A percentile compares a stretch with the other conserved stretches of the same genome.
These are phyloP conservation scores for Lepisosteus osseus DNA, from an alignment of 2,113 vertebrate genomes.

Conservation along the genomic window DNA sequence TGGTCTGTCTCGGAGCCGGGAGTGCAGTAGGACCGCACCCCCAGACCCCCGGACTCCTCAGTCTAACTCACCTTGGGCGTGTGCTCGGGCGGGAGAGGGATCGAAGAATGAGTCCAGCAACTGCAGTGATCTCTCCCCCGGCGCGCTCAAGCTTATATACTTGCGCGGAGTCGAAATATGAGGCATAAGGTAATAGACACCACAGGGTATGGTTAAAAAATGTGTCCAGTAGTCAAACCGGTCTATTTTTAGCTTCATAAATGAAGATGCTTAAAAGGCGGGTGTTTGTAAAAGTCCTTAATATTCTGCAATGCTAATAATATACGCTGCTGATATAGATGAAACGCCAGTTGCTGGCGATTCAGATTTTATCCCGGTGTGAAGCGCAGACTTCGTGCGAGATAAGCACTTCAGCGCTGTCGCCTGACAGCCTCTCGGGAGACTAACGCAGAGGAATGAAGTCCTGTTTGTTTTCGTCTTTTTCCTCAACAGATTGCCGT, in stretches of 20 bases:
- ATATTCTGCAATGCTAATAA: constrained; percentile 70
- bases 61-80: constrained; percentile 64
- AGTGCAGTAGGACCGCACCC: too few relatives aligned
- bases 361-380: constrained; percentile 20
- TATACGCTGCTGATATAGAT: constrained; percentile 66
- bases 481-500: too few relatives aligned
- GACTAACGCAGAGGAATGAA: too few relatives aligned
- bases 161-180: constrained; percentile 57
- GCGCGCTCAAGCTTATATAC: constrained; percentile 62
- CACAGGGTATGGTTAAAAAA: constrained; percentile 60
- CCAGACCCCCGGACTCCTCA: background rate
- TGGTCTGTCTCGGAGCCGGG: too few relatives aligned
- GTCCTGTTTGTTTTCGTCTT: too few relatives aligned
- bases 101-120: constrained; percentile 55
- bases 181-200: constrained; percentile 73
- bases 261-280: constrained; percentile 77
- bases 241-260: constrained; percentile 76
- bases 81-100: constrained; percentile 52
- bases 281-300: constrained; percentile 67
- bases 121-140: constrained; percentile 56
- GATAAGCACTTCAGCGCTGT: constrained; percentile 22
- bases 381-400: constrained; percentile 22
- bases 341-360: constrained; percentile 43
- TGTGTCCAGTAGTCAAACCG: constrained; percentile 71
- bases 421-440: background rate